phyloP scores from a whole-genome alignment of 1,140 invertebrate genomes.

The Adoxophyes honmai region DNA sequence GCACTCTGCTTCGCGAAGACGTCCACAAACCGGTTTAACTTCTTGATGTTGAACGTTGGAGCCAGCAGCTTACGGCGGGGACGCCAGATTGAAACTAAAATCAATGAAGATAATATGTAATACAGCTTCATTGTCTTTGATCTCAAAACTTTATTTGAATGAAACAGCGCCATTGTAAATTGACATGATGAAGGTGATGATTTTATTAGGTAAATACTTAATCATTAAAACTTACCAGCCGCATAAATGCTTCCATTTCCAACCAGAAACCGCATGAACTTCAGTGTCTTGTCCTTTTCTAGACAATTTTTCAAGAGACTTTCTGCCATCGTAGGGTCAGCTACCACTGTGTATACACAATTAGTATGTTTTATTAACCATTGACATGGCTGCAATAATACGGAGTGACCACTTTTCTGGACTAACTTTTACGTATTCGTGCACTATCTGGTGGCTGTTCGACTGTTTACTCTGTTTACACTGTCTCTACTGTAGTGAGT shows the following conservation, averaged over 20 bases:
- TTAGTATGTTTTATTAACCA: neutral
- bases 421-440: too few relatives aligned
- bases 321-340: neutral
- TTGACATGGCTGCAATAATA: neutral
- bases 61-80: slow-evolving; percentile 17
- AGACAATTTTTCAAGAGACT: neutral
- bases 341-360: neutral
- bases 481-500: too few relatives aligned
- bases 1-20: slow-evolving; percentile 15
- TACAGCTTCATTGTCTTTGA: too few relatives aligned
- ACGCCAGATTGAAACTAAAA: slow-evolving; percentile 15
- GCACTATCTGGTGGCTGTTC: too few relatives aligned
- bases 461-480: too few relatives aligned
- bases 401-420: too few relatives aligned
- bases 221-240: neutral
- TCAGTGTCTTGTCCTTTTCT: neutral
- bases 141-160: too few relatives aligned
- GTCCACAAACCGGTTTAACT: slow-evolving; percentile 13
- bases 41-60: slow-evolving; percentile 12
- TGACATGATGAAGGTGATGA: too few relatives aligned
- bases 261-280: neutral
- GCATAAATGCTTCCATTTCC: slow-evolving; percentile 16
- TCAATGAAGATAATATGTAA: too few relatives aligned
- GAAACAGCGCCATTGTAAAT: too few relatives aligned
- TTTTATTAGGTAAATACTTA: neutral